Base-by-base conservation (phyloP, 2,888 invertebrate species). In the Zonitis immaculata region DNA sequence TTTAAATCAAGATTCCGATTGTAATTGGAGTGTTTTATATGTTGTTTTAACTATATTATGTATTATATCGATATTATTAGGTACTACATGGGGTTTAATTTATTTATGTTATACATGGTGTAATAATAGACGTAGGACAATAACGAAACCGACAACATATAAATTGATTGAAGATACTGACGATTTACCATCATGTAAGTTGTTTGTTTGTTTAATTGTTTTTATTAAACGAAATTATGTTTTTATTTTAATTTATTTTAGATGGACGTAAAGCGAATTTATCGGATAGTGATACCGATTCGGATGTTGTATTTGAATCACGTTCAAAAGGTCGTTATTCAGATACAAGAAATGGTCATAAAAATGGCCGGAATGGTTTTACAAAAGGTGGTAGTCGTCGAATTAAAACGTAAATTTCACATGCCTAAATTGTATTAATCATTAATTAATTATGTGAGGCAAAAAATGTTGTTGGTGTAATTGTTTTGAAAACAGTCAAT, bases 11-110 rank as follows among this genome's bases (percentile, higher is more conserved):
- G 75, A 76, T 57, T 73, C 74, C 0, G 73, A 76, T 61, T 95
- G 93, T 87, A 94, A 76, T 59, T 96, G 96, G 96, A 95, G 95
- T 63, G 89, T 95, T 63, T 81, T 96, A 50, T 95, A 95, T 77
- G 92, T 94, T 35, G 87, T 90, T 63, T 86, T 95, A 66, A 87
- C 86, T 50, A 79, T 86, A 47, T 74, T 82, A 54, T 84, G 85
- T 71, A 78, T 82, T 66, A 72, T 80, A 42, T 76, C 80, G 42
- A 71, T 79, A 12, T 76, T 81, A 51, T 73, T 82, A 55, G 82
- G 86, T 46, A 75, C 81, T 22, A 77, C 82, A 58, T 88, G 86
- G 85, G 85, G 83, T 39, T 69, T 83, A 14, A 77, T 83, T 18
- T 85, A 85, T 63, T 73, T 86, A 9, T 87, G 84, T 64, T 80